A percentile compares a stretch with the other conserved stretches of the same genome.
phyloP scores from a whole-genome alignment of 64 coral and sea anemone species.

The Montipora sp. region DNA sequence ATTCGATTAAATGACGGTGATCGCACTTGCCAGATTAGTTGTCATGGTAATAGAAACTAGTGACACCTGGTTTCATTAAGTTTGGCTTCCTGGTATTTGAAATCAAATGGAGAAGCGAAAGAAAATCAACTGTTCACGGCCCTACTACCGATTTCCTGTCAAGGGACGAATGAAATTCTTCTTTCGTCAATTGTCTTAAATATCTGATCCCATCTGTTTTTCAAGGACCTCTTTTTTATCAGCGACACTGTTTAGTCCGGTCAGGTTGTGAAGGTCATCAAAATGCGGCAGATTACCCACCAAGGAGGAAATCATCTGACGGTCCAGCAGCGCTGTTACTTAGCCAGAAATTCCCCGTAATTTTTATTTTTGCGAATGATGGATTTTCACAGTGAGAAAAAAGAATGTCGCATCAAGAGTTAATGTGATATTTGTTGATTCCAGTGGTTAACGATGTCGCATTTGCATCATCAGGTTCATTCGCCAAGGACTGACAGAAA shows the following conservation, averaged over 20 bases:
- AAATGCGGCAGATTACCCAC: not conserved
- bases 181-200: not conserved
- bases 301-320: not conserved
- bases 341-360: not conserved
- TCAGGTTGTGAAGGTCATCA: not conserved
- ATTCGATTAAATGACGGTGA: not conserved
- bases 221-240: not conserved
- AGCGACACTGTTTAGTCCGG: not conserved
- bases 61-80: not conserved
- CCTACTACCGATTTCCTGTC: not conserved
- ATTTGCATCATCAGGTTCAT: not conserved
- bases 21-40: not conserved
- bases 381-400: not conserved
- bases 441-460: not conserved
- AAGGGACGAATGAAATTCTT: not conserved
- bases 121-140: not conserved
- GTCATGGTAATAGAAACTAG: not conserved
- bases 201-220: not conserved
- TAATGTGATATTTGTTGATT: not conserved
- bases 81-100: not conserved
- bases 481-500: not conserved
- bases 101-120: not conserved
- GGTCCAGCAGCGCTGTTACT: not conserved
- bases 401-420: not conserved
- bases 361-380: not conserved